Evolutionary conservation across 2,888 invertebrate genomes (phyloP).

Genomic region (Herminia tarsipennalis): DNA sequence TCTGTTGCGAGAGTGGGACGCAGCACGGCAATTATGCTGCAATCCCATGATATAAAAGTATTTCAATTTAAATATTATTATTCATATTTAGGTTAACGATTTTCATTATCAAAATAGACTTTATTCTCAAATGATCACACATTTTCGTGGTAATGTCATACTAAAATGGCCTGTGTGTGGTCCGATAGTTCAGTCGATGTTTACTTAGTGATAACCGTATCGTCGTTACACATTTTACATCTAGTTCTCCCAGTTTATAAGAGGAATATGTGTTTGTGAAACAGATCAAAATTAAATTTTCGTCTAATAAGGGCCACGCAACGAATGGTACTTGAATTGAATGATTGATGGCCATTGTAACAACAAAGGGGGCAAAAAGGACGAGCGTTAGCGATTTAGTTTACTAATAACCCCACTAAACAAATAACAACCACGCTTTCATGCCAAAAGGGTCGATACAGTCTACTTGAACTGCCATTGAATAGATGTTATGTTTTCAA

Average conservation of each 20-base stretch:
- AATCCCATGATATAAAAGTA: constrained; percentile 22
- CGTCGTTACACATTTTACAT: constrained; percentile 33
- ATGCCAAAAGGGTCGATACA: background rate
- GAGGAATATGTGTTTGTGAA: constrained; percentile 48
- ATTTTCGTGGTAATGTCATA: constrained; percentile 21
- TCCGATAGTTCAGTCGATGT: constrained; percentile 32
- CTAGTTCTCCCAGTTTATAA: constrained; percentile 45
- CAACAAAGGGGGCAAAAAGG: constrained; percentile 17
- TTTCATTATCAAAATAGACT: constrained; percentile 22
- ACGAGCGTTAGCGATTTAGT: constrained; percentile 34
- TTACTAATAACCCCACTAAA: constrained; percentile 5
- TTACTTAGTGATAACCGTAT: constrained; percentile 47
- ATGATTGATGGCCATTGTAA: constrained; percentile 53
- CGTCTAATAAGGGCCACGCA: constrained; percentile 44
- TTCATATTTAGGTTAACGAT: constrained; percentile 27
- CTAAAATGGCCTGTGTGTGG: constrained; percentile 27
- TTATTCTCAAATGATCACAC: constrained; percentile 25
- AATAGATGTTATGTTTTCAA: too few species aligned
- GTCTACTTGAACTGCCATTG: background rate
- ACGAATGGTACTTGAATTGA: constrained; percentile 46
- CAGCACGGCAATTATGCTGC: constrained; percentile 20
- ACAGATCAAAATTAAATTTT: constrained; percentile 51
- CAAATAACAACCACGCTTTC: constrained; percentile 5
- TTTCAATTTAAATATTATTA: constrained; percentile 21
- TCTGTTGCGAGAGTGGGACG: constrained; percentile 36